Conservation (phyloP, 2,888 invertebrate species). For the Acanthosoma haemorrhoidale region DNA sequence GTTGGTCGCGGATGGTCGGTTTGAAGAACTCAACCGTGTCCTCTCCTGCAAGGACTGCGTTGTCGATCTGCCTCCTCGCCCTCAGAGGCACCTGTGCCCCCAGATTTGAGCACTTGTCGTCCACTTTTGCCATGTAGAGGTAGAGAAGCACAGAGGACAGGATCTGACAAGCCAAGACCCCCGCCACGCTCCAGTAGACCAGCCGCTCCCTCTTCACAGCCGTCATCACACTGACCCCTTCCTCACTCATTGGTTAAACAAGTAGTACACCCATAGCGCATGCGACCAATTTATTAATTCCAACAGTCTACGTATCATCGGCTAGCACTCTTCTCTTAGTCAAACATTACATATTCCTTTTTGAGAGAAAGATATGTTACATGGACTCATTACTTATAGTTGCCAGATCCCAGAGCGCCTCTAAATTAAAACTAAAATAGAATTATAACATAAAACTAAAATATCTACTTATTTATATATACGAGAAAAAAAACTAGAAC, state of each 20-base stretch:
- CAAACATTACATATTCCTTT: neutral
- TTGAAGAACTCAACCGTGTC: conserved; percentile 69
- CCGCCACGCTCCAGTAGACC: neutral
- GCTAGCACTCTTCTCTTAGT: neutral
- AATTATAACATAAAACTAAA: no score
- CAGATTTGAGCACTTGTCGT: neutral
- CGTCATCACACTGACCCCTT: neutral
- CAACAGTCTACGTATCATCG: neutral
- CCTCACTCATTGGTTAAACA: neutral
- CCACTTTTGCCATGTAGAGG: neutral
- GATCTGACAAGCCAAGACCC: neutral
- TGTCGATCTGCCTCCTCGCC: conserved; percentile 34
- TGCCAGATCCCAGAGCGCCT: no score
- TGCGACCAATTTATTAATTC: conserved; percentile 18
- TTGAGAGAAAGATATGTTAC: neutral
- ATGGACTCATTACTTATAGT: no score
- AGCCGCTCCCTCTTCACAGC: neutral
- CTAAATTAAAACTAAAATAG: no score
- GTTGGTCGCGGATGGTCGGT: conserved; percentile 59
- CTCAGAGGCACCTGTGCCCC: neutral
- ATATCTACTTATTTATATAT: no score
- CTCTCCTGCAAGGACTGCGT: conserved; percentile 39
- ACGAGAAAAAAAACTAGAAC: no score
- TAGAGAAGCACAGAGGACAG: neutral
- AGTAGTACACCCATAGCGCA: conserved; percentile 8